Percentiles rank a stretch among this genome's conserved stretches.
Conservation (phyloP, 2,113 vertebrate species). For the Puffinus mauretanicus region DNA sequence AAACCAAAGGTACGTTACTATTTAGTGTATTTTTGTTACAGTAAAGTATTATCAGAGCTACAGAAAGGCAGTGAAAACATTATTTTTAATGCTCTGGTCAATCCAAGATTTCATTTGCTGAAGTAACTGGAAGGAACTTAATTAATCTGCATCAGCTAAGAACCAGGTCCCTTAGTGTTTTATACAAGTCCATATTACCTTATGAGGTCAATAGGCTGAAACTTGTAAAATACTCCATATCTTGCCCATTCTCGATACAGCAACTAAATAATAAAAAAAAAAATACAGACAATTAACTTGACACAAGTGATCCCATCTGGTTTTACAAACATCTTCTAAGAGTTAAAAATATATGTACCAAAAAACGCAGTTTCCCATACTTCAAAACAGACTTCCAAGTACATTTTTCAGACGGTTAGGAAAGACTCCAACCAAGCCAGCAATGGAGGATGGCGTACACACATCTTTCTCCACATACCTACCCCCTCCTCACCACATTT, state of each 20-base stretch:
- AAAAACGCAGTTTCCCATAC: not conserved
- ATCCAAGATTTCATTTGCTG: not conserved
- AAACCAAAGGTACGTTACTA: not conserved
- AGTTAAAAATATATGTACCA: not conserved
- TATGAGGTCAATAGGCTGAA: slow-evolving; percentile 94
- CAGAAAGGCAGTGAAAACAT: not conserved
- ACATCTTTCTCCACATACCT: not conserved
- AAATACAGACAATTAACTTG: not conserved
- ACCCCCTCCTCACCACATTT: not conserved
- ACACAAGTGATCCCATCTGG: not conserved
- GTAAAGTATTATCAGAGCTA: not conserved
- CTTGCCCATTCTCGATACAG: slow-evolving; percentile 95
- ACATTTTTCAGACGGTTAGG: not conserved
- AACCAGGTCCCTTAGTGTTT: not conserved
- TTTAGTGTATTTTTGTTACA: not conserved
- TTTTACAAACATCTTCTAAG: not conserved
- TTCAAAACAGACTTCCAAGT: not conserved
- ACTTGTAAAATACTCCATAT: slow-evolving; percentile 95
- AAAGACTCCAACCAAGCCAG: not conserved
- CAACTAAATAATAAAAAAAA: slow-evolving; percentile 71
- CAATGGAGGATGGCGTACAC: not conserved
- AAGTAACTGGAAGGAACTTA: not conserved
- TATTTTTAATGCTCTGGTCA: not conserved
- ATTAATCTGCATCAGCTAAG: not conserved
- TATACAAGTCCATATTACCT: slow-evolving; percentile 74